phyloP scores from a whole-genome alignment of 2,888 invertebrate species.

The Netelia fuscicornis region DNA sequence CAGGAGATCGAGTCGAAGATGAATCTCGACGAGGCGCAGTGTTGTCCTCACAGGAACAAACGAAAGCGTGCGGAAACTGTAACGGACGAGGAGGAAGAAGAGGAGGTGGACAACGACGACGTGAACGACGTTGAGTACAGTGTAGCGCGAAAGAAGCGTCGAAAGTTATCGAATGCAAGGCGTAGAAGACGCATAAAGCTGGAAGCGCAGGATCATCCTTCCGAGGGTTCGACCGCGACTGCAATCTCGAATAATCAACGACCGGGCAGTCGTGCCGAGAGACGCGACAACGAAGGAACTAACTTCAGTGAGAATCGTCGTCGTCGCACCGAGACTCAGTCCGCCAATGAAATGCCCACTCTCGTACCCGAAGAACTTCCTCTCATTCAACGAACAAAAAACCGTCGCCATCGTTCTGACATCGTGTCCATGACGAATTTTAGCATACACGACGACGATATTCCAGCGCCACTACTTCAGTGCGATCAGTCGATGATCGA shows the following conservation, averaged over 20 bases:
- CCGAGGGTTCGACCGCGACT: neutral
- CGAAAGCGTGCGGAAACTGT: slow-evolving; percentile 77
- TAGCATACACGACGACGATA: slow-evolving; percentile 67
- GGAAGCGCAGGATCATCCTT: neutral
- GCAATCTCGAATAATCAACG: neutral
- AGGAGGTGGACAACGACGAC: slow-evolving; percentile 70
- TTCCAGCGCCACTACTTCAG: slow-evolving; percentile 70
- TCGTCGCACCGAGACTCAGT: neutral
- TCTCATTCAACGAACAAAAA: slow-evolving; percentile 13
- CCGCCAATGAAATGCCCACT: neutral
- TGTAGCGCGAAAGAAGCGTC: slow-evolving; percentile 52
- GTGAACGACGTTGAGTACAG: slow-evolving; percentile 52
- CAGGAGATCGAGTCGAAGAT: slow-evolving; percentile 79
- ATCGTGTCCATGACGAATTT: slow-evolving; percentile 19
- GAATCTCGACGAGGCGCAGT: slow-evolving; percentile 80
- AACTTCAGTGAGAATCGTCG: neutral
- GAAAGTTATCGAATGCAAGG: slow-evolving; percentile 30
- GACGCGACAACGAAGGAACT: neutral
- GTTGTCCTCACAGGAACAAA: slow-evolving; percentile 80
- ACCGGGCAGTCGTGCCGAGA: neutral
- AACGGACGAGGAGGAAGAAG: slow-evolving; percentile 80
- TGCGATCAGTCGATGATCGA: slow-evolving; percentile 81
- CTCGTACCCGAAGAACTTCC: slow-evolving; percentile 32
- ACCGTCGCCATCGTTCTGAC: slow-evolving; percentile 37
- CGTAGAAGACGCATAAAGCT: slow-evolving; percentile 48